Conservation (phyloP, 2,113 vertebrate species). For the Embiotoca jacksoni region DNA sequence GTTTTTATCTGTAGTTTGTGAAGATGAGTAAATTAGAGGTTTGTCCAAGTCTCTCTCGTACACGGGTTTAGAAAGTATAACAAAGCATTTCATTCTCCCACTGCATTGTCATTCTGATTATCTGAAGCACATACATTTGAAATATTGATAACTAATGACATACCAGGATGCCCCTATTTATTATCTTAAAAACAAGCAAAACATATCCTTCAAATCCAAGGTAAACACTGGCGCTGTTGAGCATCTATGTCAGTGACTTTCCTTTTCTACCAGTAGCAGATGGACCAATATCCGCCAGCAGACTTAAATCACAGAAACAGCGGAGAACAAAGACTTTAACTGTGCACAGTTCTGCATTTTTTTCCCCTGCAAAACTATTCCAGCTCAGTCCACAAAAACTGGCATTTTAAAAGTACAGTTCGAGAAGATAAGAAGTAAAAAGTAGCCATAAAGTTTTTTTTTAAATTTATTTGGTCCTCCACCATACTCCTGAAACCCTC, state of each 20-base stretch:
- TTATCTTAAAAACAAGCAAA: conserved; percentile 19
- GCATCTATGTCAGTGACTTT: not conserved
- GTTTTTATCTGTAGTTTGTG: not conserved
- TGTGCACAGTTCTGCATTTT: no score
- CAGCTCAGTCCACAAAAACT: not conserved
- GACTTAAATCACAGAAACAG: not conserved
- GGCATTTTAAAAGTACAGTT: conserved; percentile 4
- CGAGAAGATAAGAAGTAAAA: conserved; percentile 14
- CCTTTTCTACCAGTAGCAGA: not conserved
- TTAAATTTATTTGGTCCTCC: conserved; percentile 2
- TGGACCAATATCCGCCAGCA: not conserved
- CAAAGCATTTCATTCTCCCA: not conserved
- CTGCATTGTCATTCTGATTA: not conserved
- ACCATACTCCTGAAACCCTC: conserved; percentile 8
- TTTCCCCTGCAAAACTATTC: no score
- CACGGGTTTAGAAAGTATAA: no score
- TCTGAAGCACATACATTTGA: conserved; percentile 15
- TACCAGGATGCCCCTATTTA: not conserved
- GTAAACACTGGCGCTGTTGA: not conserved
- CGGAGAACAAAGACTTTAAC: not conserved
- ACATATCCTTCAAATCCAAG: not conserved
- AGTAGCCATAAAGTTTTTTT: conserved; percentile 11
- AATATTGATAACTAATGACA: conserved; percentile 10
- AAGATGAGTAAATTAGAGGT: conserved; percentile 23
- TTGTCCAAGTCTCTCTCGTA: not conserved